Conservation (phyloP, 2,797 vertebrate genomes). For the Acipenser oxyrinchus region DNA sequence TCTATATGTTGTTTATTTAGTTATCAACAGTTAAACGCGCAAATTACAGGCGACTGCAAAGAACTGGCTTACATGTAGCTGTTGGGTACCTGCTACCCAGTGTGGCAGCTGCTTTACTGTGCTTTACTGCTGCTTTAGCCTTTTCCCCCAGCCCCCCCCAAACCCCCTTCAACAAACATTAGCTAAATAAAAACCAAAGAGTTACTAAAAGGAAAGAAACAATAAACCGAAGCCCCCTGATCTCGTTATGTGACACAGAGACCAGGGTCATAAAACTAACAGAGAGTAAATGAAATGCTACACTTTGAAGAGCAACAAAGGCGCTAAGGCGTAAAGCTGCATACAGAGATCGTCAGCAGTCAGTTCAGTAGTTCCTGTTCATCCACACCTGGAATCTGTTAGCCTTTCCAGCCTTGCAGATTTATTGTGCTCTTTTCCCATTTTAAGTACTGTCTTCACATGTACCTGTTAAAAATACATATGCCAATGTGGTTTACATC, state of each 20-base stretch:
- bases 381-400: slow-evolving; percentile 63
- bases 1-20: neutral
- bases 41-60: neutral
- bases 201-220: slow-evolving; percentile 54
- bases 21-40: too few relatives aligned
- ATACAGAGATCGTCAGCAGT: slow-evolving; percentile 21
- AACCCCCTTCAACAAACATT: slow-evolving; percentile 32
- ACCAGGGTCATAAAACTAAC: slow-evolving; percentile 50
- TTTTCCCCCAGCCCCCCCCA: too few relatives aligned
- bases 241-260: slow-evolving; percentile 49
- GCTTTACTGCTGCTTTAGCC: too few relatives aligned
- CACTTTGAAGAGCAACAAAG: slow-evolving; percentile 52
- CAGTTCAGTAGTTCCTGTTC: slow-evolving; percentile 23
- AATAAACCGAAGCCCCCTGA: slow-evolving; percentile 50
- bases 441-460: slow-evolving; percentile 38
- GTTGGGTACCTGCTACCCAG: too few relatives aligned
- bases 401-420: slow-evolving; percentile 42
- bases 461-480: slow-evolving; percentile 35
- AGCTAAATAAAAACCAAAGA: slow-evolving; percentile 46
- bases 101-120: slow-evolving; percentile 11
- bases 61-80: slow-evolving; percentile 1
- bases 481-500: slow-evolving; percentile 52
- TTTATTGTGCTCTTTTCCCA: slow-evolving; percentile 42
- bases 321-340: slow-evolving; percentile 30
- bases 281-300: slow-evolving; percentile 39